A percentile compares a stretch with the other conserved stretches of the same genome.
phyloP scores from a whole-genome alignment of 2,888 invertebrate species.

The Acanthosepion pharaonis region DNA sequence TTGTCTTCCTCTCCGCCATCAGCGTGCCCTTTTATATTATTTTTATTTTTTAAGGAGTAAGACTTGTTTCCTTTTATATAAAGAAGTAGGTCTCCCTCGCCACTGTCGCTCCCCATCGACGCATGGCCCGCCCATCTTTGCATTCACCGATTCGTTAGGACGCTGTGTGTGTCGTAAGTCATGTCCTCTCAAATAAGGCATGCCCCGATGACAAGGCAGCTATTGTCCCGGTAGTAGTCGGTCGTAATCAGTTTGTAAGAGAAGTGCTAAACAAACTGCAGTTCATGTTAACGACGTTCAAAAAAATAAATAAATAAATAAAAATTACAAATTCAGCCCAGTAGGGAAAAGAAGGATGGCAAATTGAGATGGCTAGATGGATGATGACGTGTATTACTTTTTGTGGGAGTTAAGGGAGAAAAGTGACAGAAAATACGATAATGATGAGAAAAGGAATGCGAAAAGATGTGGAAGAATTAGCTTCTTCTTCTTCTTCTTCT shows the following conservation, averaged over 20 bases:
- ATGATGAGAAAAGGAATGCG: no score
- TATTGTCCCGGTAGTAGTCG: background rate
- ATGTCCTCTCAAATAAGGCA: conserved; percentile 33
- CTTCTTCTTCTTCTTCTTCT: no score
- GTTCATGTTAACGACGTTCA: background rate
- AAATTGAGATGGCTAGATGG: background rate
- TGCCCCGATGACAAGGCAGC: background rate
- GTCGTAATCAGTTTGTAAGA: background rate
- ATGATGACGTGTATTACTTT: background rate
- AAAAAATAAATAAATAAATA: background rate
- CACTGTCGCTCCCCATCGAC: background rate
- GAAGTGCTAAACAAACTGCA: background rate
- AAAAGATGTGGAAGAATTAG: no score
- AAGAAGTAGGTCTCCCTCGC: background rate
- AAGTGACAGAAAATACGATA: background rate
- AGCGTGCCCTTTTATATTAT: background rate
- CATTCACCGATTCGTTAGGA: background rate
- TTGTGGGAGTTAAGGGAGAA: no score
- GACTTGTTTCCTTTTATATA: background rate
- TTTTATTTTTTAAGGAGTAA: background rate
- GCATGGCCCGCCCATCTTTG: background rate
- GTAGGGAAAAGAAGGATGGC: background rate
- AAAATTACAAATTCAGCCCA: no score
- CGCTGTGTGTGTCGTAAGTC: background rate
- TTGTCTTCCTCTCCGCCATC: background rate